Conservation (phyloP, 2,888 invertebrate genomes). For the Orgyia antiqua region DNA sequence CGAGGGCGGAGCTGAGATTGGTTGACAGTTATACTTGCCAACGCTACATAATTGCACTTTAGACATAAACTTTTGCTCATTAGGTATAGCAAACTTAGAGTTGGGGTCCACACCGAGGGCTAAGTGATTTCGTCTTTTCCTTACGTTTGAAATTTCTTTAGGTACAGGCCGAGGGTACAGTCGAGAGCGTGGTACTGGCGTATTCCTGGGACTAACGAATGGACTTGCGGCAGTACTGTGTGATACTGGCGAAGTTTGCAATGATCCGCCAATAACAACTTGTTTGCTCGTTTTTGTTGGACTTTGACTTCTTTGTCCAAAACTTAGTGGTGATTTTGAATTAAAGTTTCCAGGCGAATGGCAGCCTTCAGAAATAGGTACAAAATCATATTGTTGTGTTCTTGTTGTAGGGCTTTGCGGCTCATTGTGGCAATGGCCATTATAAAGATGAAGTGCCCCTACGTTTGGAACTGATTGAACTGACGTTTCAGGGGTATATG, state of each 20-base stretch:
- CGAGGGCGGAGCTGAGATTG: slow-evolving; percentile 84
- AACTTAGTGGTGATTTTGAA: slow-evolving; percentile 63
- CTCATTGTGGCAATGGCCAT: slow-evolving; percentile 67
- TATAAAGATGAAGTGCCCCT: slow-evolving; percentile 46
- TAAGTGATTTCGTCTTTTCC: slow-evolving; percentile 55
- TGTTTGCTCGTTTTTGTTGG: slow-evolving; percentile 56
- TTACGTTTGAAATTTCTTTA: slow-evolving; percentile 45
- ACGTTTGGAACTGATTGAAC: slow-evolving; percentile 35
- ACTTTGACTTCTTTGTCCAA: slow-evolving; percentile 55
- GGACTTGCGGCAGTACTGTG: slow-evolving; percentile 86
- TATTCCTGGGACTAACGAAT: slow-evolving; percentile 89
- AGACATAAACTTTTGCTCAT: slow-evolving; percentile 60
- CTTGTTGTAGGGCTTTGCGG: slow-evolving; percentile 87
- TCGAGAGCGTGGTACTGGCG: slow-evolving; percentile 84
- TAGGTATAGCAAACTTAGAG: slow-evolving; percentile 64
- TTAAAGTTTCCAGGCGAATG: slow-evolving; percentile 78
- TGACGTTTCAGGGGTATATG: slow-evolving; percentile 37
- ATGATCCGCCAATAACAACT: slow-evolving; percentile 56
- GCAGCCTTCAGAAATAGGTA: slow-evolving; percentile 90
- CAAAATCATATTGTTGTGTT: slow-evolving; percentile 89
- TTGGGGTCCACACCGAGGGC: slow-evolving; percentile 53
- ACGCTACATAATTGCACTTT: slow-evolving; percentile 46
- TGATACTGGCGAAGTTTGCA: slow-evolving; percentile 68
- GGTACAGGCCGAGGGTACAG: slow-evolving; percentile 75
- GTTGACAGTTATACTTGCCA: slow-evolving; percentile 59